These are phyloP conservation scores for Megamerina dolium DNA, from an alignment of 2,888 invertebrate genomes.

Conservation along the genomic window DNA sequence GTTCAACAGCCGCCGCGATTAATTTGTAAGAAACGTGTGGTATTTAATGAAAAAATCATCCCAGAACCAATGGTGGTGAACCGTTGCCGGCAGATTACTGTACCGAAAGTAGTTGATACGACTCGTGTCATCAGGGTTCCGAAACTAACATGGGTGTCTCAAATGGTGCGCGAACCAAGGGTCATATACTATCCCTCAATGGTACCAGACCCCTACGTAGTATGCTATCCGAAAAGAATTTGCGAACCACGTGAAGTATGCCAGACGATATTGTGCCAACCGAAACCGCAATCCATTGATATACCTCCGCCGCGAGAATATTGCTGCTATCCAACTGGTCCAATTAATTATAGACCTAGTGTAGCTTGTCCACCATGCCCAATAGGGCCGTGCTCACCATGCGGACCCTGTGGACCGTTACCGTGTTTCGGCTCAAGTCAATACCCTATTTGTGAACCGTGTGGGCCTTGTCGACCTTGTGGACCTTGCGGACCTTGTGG, in stretches of 20 bases:
- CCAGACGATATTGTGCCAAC: slow-evolving; percentile 43
- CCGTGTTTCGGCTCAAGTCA: slow-evolving; percentile 36
- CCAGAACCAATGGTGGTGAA: slow-evolving; percentile 41
- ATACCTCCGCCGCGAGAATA: slow-evolving; percentile 44
- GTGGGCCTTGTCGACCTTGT: slow-evolving; percentile 27
- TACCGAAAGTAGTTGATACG: slow-evolving; percentile 41
- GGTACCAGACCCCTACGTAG: slow-evolving; percentile 43
- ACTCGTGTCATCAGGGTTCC: slow-evolving; percentile 42
- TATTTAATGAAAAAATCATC: slow-evolving; percentile 40
- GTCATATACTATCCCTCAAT: slow-evolving; percentile 42
- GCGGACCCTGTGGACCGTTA: slow-evolving; percentile 31
- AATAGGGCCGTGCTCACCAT: slow-evolving; percentile 29
- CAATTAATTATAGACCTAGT: slow-evolving; percentile 36
- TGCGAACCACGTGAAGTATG: slow-evolving; percentile 44
- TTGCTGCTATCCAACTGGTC: slow-evolving; percentile 42
- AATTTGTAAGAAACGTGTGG: slow-evolving; percentile 42
- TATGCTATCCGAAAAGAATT: slow-evolving; percentile 39
- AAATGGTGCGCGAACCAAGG: slow-evolving; percentile 43
- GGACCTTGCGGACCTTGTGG: slow-evolving; percentile 31
- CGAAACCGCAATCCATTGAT: slow-evolving; percentile 43
- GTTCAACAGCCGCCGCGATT: slow-evolving; percentile 43
- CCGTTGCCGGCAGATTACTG: slow-evolving; percentile 39
- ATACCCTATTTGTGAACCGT: slow-evolving; percentile 33
- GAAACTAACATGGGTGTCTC: slow-evolving; percentile 40
- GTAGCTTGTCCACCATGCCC: slow-evolving; percentile 38